Evolutionary conservation across 2,888 invertebrate genomes (phyloP), one percentile per base, ranked within the genome.

Genomic region (Trisateles emortualis): DNA sequence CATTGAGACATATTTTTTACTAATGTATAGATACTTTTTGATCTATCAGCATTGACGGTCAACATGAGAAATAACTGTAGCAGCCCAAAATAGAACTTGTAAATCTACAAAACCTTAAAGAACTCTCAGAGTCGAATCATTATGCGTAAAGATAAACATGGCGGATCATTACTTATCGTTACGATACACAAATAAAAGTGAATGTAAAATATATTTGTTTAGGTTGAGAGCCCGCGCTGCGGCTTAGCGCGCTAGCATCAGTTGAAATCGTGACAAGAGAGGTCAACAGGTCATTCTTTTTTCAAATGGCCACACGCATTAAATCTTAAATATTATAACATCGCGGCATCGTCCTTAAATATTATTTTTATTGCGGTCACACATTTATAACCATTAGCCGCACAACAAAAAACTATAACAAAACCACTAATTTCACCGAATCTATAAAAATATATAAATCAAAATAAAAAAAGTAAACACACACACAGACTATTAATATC

Each of bases 361-460:
- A 67, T 63, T 53, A 55, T 72, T 71, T 70, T 69, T 72, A 66
- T 71, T 68, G 56, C 68, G 78, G 79, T 85, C 84, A 84, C 86
- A 84, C 88, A 85, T 88, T 89, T 82, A 81, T 79, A 83, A 84
- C 85, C 86, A 91, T 90, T 89, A 90, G 82, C 78, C 81, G 75
- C 73, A 61, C 64, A 72, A 84, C 81, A 84, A 86, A 89, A n/a
- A 88, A 87, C 82, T 66, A 78, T 79, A 79, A 83, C 76, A 88
- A 74, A n/a, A 87, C 88, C 89, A 69, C 81, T 86, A 87, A 91
- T 90, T 88, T 87, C 76, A 83, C 82, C 76, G 76, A 86, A 85
- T 84, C 84, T 86, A 88, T 86, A 88, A 89, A 87, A 83, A 78
- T 78, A 84, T 84, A 89, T 88, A 92, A 90, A 91, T 89, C 85